Percentiles rank a stretch among this genome's conserved stretches.
phyloP scores from a whole-genome alignment of 2,113 vertebrate species.

The Dendrocopos noguchii region DNA sequence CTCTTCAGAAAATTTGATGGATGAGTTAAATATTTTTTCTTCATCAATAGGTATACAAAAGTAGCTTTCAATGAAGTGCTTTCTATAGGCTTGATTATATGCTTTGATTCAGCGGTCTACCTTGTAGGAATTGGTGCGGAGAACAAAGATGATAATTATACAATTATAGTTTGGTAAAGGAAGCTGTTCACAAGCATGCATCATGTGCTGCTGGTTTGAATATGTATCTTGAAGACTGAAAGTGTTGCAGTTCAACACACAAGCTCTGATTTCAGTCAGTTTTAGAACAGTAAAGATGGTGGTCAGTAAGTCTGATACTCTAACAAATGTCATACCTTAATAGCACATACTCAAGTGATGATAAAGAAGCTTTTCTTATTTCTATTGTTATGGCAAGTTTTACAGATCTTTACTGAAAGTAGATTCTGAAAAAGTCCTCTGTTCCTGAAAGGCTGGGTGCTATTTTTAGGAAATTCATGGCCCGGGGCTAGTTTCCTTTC shows the following conservation, averaged over 20 bases:
- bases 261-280: background rate
- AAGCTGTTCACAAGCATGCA: background rate
- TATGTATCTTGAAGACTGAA: background rate
- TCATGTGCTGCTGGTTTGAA: background rate
- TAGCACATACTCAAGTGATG: background rate
- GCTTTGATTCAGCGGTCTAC: background rate
- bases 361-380: background rate
- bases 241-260: background rate
- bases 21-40: background rate
- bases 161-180: background rate
- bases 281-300: background rate
- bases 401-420: background rate
- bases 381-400: background rate
- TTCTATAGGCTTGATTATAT: background rate
- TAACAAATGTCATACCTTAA: background rate
- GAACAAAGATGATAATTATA: background rate
- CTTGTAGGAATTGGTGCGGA: background rate
- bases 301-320: background rate
- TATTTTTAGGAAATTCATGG: background rate
- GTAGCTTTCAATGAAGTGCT: background rate
- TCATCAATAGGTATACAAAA: background rate
- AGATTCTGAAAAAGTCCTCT: background rate
- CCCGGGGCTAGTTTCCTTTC: background rate
- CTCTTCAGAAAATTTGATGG: background rate
- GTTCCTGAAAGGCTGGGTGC: background rate